Base-by-base conservation (phyloP, 2,888 invertebrate species). In the Perizoma flavofasciatum region DNA sequence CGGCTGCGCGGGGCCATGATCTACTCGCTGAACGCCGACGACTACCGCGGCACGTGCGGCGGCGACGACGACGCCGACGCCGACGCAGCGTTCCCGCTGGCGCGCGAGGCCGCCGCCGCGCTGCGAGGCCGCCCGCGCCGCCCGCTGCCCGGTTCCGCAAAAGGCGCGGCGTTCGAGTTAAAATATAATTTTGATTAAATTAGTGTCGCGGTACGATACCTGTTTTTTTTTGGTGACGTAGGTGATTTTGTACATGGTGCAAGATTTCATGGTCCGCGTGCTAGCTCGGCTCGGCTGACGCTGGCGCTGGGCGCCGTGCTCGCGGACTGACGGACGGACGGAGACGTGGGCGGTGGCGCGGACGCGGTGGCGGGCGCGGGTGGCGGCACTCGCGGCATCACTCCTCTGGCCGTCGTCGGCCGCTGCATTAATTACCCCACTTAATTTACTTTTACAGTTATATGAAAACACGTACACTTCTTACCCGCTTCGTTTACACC, bases 1-100 rank as follows among this genome's bases (percentile, higher is more conserved):
- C 89, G 93, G 40, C 93, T 96, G 70, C 95, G 95, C 49, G 98
- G 98, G 39, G 96, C 95, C 5, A 97, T 97, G 97, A 90, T 97
- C 60, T 97, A 95, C 85, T 95, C 96, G 7, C 88, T 98, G 33
- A 97, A 97, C 77, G 93, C 94, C 2, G 98, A 98, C 79, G 97
- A 98, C 82, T 95, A 94, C 79, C 89, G 86, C 54, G 94, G 94
- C 5, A 78, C 82, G 11, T 97, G 96, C 49, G 59, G 22, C 11
- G 47, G 56, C 34, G 58, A 51, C 4, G 63, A 58, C 22, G 58
- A 52, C 4, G 63, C 75, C 89, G 76, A 82, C 49, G 46, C 39
- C 11, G 22, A 7, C 33, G 70, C 85, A 44, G 81, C 73, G 60
- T 77, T 80, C 56, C 72, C 77, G n/a, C 71, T 86, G 43, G 35